phyloP scores from a whole-genome alignment of 1,140 invertebrate species.

The Antheraea pernyi region DNA sequence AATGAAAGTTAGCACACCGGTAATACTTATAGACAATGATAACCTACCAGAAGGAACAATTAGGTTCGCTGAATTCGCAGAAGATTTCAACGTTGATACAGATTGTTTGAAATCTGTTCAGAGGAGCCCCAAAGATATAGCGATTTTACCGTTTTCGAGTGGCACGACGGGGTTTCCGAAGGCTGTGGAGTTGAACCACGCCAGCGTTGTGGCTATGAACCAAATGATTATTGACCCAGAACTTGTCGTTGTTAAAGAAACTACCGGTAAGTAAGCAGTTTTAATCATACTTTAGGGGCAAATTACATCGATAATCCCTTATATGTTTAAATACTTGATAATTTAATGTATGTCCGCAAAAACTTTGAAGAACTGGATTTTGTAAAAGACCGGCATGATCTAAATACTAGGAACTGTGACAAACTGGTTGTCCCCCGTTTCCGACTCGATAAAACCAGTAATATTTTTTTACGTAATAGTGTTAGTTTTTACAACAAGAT shows the following conservation, averaged over 20 bases:
- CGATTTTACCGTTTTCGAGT: conserved; percentile 86
- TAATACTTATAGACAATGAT: conserved; percentile 77
- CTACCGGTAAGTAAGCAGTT: conserved; percentile 42
- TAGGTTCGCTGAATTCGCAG: conserved; percentile 81
- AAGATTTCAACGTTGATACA: conserved; percentile 73
- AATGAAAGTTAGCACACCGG: conserved; percentile 73
- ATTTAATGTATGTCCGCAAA: too few species aligned
- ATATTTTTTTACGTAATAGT: too few species aligned
- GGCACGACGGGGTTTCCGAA: conserved; percentile 95
- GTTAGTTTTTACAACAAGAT: too few species aligned
- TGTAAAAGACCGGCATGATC: too few species aligned
- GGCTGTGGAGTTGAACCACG: conserved; percentile 90
- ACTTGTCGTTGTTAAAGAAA: conserved; percentile 56
- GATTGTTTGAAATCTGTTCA: conserved; percentile 67
- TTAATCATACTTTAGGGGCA: too few species aligned
- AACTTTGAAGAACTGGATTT: too few species aligned
- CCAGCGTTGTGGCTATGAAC: conserved; percentile 79
- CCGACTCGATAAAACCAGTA: too few species aligned
- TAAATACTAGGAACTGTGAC: too few species aligned
- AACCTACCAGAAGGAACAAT: conserved; percentile 78
- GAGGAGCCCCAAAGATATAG: conserved; percentile 73
- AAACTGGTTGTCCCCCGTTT: too few species aligned
- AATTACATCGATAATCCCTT: too few species aligned
- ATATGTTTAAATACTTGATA: too few species aligned
- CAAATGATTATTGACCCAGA: conserved; percentile 65